Evolutionary conservation across 2,797 vertebrate genomes (phyloP).

Genomic region (Poecilia wingei): DNA sequence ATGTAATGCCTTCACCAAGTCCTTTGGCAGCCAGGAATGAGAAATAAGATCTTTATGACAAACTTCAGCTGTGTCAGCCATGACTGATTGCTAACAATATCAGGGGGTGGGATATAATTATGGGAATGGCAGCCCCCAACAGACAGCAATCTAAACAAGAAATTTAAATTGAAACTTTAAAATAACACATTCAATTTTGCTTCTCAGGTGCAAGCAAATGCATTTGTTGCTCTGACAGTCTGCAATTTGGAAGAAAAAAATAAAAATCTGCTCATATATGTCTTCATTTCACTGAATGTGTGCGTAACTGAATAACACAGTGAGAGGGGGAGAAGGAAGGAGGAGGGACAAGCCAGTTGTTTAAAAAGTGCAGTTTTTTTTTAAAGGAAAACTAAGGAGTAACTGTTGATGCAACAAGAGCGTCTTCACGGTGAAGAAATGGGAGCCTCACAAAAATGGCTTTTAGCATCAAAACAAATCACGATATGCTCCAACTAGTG

Average conservation of each 20-base stretch:
- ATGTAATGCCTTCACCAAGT: background rate
- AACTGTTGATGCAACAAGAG: conserved; percentile 27
- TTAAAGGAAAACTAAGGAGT: conserved; percentile 12
- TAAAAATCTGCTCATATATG: conserved; percentile 45
- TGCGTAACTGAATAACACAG: conserved; percentile 1
- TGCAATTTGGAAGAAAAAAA: conserved; percentile 67
- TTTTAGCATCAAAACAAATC: conserved; percentile 54
- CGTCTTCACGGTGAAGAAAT: background rate
- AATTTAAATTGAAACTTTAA: conserved; percentile 73
- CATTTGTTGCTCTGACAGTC: conserved; percentile 75
- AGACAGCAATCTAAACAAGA: conserved; percentile 51
- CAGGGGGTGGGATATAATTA: conserved; percentile 41
- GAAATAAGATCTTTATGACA: conserved; percentile 46
- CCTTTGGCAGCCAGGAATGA: conserved; percentile 19
- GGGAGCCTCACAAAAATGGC: conserved; percentile 14
- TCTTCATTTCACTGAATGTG: conserved; percentile 66
- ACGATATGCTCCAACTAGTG: conserved; percentile 46
- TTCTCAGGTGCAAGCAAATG: conserved; percentile 63
- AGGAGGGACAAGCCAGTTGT: conserved; percentile 13
- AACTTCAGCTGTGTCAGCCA: conserved; percentile 36
- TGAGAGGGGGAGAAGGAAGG: conserved; percentile 10
- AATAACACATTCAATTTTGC: conserved; percentile 69
- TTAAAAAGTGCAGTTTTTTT: conserved; percentile 25
- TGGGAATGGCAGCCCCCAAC: conserved; percentile 63
- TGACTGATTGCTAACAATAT: conserved; percentile 66